phyloP scores from a whole-genome alignment of 2,113 vertebrate species.

The Dipodomys stephensi region DNA sequence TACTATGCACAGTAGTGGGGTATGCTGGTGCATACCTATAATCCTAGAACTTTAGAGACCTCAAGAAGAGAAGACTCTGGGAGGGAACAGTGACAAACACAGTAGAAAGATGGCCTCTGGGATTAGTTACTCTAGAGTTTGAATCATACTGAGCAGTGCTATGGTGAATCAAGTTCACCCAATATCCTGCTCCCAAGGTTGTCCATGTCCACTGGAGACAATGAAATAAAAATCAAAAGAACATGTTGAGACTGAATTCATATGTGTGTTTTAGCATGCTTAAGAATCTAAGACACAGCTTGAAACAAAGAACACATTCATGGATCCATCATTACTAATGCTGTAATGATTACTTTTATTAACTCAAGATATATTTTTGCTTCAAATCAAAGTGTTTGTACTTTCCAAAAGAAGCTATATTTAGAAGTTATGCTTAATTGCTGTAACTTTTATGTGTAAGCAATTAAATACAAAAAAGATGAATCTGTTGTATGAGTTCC shows the following conservation, averaged over 20 bases:
- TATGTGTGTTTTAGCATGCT: background rate
- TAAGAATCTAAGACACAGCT: background rate
- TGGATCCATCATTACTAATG: background rate
- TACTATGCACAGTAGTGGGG: background rate
- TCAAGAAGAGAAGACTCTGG: background rate
- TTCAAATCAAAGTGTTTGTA: constrained; percentile 8
- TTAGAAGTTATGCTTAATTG: background rate
- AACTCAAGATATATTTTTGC: constrained; percentile 6
- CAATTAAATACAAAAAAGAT: background rate
- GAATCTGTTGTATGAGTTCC: background rate
- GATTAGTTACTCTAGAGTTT: background rate
- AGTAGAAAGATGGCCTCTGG: background rate
- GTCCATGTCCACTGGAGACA: background rate
- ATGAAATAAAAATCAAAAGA: background rate
- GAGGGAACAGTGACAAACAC: background rate
- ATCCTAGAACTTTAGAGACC: background rate
- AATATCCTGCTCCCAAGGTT: background rate
- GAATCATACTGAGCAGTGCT: background rate
- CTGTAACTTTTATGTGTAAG: background rate
- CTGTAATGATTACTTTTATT: background rate
- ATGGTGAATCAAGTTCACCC: background rate
- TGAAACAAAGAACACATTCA: background rate
- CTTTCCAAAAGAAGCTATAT: background rate
- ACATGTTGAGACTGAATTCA: background rate
- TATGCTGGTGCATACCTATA: background rate